These are phyloP conservation scores for Melanotaenia pygmaea DNA, from an alignment of 2,797 vertebrate genomes.

Conservation along the genomic window DNA sequence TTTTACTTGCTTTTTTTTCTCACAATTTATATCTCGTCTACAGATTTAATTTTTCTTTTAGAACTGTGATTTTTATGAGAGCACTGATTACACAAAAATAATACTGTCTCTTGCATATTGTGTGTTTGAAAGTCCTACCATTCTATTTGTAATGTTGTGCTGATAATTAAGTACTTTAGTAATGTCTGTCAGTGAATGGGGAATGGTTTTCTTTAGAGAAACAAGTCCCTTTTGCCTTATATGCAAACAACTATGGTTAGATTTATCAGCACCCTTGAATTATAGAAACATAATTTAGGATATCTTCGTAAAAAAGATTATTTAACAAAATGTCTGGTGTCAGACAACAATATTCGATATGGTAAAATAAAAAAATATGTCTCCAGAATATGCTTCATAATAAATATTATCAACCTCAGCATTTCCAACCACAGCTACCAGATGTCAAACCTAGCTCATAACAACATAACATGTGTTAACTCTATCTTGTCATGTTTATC, in stretches of 20 bases:
- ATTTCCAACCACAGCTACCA: not conserved
- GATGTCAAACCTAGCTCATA: not conserved
- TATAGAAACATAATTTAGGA: not conserved
- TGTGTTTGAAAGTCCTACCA: conserved; percentile 73
- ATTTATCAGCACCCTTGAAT: not conserved
- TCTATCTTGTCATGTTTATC: no score
- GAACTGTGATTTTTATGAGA: conserved; percentile 72
- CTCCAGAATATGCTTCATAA: not conserved
- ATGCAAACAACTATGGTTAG: conserved; percentile 14
- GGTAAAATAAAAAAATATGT: not conserved
- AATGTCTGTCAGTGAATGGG: conserved; percentile 35
- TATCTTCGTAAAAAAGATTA: not conserved
- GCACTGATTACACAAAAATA: conserved; percentile 74
- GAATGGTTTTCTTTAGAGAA: conserved; percentile 41
- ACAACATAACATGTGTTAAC: no score
- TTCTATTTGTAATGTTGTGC: conserved; percentile 64
- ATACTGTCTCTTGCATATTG: conserved; percentile 62
- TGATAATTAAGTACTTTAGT: conserved; percentile 62
- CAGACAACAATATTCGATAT: not conserved
- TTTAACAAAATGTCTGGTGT: not conserved
- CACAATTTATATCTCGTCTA: conserved; percentile 60
- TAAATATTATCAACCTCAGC: not conserved
- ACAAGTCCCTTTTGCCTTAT: conserved; percentile 29
- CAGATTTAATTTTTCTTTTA: conserved; percentile 70
- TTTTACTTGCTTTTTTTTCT: conserved; percentile 38